Evolutionary conservation across 2,888 invertebrate genomes (phyloP), one percentile per base, ranked within the genome.

Genomic region (Drosophila pseudotalamancana): DNA sequence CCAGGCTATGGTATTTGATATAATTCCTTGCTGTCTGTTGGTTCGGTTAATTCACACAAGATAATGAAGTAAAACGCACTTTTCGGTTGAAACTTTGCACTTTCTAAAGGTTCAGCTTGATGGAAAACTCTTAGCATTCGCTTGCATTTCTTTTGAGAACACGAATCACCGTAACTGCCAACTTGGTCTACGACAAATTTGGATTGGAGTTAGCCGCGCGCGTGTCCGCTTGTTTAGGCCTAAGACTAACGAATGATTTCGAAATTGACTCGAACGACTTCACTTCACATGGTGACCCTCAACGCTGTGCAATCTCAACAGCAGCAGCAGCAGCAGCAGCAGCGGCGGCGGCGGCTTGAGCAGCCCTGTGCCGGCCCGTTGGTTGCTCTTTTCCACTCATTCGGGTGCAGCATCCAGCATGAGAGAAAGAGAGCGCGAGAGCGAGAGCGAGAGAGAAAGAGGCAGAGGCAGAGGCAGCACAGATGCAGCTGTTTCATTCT

Each of bases 211-310:
- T 9, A 16, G 37, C 43, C 85, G 77, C 88, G 82, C 82, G 83
- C 87, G 84, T 71, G 90, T 89, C 88, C 89, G 90, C 76, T 87
- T 87, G 87, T 87, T 90, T 89, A 89, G 91, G 91, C 91, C 90
- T 90, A 90, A 82, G 84, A 82, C 84, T 79, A 87, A 83, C 88
- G 90, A 91, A 89, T 90, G 91, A 89, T 88, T 90, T 90, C 79
- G 80, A 88, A 88, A 88, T 89, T 81, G 87, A 89, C 89, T 90
- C 76, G 72, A 50, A 12, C 61, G 57, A 59, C 66, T 66, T 65
- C 29, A 74, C 46, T 63, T 63, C 75, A 45, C 72, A 49, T 59
- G 64, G 50, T 35, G 40, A 35, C 53, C 67, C 63, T 49, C 66
- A 64, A 40, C 54, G 49, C 18, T 23, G 11, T 65, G 57, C 67